A percentile compares a stretch with the other conserved stretches of the same genome.
Evolutionary conservation across 2,113 vertebrate genomes (phyloP).

Genomic region (Syngnathus scovelli): DNA sequence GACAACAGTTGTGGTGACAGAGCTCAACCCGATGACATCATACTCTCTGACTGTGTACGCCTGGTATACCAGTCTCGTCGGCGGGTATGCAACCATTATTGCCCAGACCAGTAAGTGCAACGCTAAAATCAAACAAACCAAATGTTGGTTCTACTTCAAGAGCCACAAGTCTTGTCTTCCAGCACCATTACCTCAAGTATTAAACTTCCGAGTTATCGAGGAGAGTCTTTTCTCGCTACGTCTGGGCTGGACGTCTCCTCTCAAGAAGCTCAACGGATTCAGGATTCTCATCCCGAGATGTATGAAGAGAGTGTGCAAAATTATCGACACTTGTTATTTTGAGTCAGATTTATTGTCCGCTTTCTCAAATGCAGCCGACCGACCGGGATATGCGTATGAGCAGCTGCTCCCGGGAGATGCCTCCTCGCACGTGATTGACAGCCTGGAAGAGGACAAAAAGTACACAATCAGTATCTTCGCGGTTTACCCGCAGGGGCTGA

Average conservation of each 20-base stretch:
- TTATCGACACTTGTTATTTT: neutral
- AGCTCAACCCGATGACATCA: constrained; percentile 72
- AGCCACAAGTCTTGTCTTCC: constrained; percentile 12
- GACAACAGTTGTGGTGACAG: constrained; percentile 64
- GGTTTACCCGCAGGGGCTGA: constrained; percentile 70
- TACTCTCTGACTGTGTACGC: constrained; percentile 75
- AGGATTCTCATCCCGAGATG: constrained; percentile 83
- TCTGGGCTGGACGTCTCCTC: constrained; percentile 78
- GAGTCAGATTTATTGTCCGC: neutral
- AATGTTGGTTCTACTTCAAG: neutral
- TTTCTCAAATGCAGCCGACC: constrained; percentile 62
- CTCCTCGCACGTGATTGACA: constrained; percentile 79
- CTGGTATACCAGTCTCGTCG: constrained; percentile 65
- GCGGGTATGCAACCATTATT: constrained; percentile 64
- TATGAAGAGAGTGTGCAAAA: constrained; percentile 44
- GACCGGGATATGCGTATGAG: constrained; percentile 72
- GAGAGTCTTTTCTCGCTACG: constrained; percentile 80
- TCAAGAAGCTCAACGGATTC: constrained; percentile 74
- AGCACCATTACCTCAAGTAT: constrained; percentile 77
- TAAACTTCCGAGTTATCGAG: constrained; percentile 83
- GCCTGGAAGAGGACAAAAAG: constrained; percentile 77
- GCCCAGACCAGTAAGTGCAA: constrained; percentile 75
- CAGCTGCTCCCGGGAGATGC: constrained; percentile 67
- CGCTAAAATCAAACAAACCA: neutral
- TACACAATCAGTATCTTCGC: constrained; percentile 79